These are phyloP conservation scores for Caenorhabditis parvicauda DNA, from an alignment of 2,888 invertebrate species.

Conservation along the genomic window DNA sequence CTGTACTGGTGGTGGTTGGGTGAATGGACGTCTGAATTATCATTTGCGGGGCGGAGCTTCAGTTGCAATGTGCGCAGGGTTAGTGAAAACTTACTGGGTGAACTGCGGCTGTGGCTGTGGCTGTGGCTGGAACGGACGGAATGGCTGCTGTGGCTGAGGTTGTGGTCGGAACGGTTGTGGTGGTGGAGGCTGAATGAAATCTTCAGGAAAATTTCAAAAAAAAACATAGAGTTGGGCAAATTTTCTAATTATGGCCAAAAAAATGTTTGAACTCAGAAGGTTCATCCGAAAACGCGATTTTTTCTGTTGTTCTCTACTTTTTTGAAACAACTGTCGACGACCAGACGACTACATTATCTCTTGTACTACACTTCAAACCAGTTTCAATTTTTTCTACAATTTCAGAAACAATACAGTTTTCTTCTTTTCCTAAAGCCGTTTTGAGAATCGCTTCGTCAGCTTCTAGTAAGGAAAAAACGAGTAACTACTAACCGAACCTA, in stretches of 20 bases:
- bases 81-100: background rate
- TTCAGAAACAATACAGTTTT: no score
- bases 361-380: no score
- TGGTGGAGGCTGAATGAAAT: constrained; percentile 18
- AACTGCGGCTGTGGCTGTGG: constrained; percentile 7
- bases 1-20: constrained; percentile 1
- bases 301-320: no score
- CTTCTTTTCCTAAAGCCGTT: no score
- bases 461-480: no score
- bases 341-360: no score
- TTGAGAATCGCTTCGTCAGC: no score
- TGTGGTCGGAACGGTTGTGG: constrained; percentile 24
- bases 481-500: no score
- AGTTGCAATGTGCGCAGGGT: constrained; percentile 8
- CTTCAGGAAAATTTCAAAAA: background rate
- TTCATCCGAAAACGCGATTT: no score
- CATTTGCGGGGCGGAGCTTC: constrained; percentile 7
- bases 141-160: constrained; percentile 13
- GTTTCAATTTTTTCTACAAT: no score
- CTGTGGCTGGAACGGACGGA: constrained; percentile 14
- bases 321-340: no score
- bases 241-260: no score
- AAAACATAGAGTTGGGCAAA: background rate
- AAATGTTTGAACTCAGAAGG: background rate
- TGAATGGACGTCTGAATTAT: constrained; percentile 11